Evolutionary conservation across 2,797 vertebrate genomes (phyloP), one percentile per base, ranked within the genome.

Genomic region (Falco cherrug): DNA sequence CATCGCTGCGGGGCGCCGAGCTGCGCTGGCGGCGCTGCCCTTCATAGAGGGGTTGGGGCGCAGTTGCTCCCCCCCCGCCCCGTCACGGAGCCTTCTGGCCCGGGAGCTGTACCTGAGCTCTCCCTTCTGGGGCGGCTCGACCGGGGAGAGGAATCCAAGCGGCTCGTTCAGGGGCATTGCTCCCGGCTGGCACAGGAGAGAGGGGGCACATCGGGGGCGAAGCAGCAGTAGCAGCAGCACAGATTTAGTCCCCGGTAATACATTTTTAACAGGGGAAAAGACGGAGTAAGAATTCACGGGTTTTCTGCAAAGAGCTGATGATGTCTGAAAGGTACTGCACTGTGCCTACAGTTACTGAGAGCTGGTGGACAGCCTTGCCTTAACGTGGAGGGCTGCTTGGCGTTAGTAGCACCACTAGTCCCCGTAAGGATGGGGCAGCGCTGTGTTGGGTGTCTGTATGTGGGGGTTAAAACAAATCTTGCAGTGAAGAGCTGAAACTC

Each of bases 391-490:
- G 13, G 45, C 31, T 71, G 56, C 61, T 26, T 9, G 6, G 51
- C 10, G 53, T 6, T n/a, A 2, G 8, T 4, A 4, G 69, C 77
- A 22, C 25, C 31, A 0, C 8, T 17, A 1, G 25, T 11, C 26
- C 59, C 35, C 22, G 0, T 20, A 39, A 22, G 25, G 22, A 5
- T 26, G 51, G n/a, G 22, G 6, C 60, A 37, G 0, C 24, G 0
- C 13, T 43, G 11, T 13, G 15, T 6, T 56, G 19, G 11, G 17
- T 39, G 25, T 10, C 22, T 39, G 0, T 39, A 3, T 45, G 47
- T 53, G 24, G 10, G 45, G 31, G 6, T 43, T 87, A 16, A 35
- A 65, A 13, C 20, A 35, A 9, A 13, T 47, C 6, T 2, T 50
- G 33, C 26, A 22, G 60, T 9, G 35, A 57, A 45, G 37, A 35